Percentiles rank a stretch among this genome's conserved stretches.
phyloP scores from a whole-genome alignment of 2,888 invertebrate genomes.

The Thecophora atra region DNA sequence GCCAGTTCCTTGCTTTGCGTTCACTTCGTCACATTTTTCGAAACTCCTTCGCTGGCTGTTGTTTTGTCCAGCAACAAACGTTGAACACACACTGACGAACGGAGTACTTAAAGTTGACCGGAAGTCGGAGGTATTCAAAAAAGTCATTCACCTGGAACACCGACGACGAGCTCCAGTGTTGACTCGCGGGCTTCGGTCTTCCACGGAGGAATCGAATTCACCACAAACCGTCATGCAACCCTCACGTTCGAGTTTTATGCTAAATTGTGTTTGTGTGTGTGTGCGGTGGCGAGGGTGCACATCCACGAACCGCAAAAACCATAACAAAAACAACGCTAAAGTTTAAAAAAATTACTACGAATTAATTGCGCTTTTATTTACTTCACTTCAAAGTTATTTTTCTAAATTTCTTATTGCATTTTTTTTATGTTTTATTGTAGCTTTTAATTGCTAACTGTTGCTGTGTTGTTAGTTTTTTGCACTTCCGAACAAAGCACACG shows the following conservation, averaged over 20 bases:
- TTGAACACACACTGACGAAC: not conserved
- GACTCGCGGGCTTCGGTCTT: constrained; percentile 4
- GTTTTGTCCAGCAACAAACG: not conserved
- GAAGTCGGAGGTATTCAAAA: constrained; percentile 59
- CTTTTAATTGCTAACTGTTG: not conserved
- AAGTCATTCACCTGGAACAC: constrained; percentile 62
- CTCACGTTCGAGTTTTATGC: constrained; percentile 9
- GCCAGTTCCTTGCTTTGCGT: constrained; percentile 7
- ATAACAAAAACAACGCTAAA: not conserved
- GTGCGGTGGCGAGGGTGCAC: not conserved
- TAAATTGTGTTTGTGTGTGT: not conserved
- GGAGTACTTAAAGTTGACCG: constrained; percentile 56
- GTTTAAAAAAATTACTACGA: not conserved
- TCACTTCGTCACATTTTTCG: constrained; percentile 17
- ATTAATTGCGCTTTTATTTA: not conserved
- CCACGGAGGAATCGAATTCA: not conserved
- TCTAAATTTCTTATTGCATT: not conserved
- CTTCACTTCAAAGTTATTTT: not conserved
- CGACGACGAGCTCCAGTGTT: not conserved
- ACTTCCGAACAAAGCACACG: too few species aligned
- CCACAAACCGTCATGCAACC: constrained; percentile 27
- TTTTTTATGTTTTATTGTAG: not conserved
- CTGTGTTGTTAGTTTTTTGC: too few species aligned
- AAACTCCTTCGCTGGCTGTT: constrained; percentile 4
- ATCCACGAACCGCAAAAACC: not conserved